phyloP scores from a whole-genome alignment of 1,140 invertebrate species.

The Drosophila rhopaloa region DNA sequence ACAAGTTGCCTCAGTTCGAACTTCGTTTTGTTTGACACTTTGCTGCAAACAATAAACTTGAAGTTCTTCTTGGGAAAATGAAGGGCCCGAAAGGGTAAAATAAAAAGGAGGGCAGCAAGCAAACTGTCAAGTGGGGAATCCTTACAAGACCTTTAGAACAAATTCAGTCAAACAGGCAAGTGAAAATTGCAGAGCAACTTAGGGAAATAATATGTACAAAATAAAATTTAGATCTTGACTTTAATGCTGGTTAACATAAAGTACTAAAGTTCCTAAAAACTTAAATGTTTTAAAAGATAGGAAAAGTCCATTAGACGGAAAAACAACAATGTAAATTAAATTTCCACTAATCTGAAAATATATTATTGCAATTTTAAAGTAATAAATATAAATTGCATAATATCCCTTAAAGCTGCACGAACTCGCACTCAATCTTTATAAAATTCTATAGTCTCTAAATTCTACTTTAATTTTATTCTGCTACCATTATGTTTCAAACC shows the following conservation, averaged over 20 bases:
- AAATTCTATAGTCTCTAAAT: too few species aligned
- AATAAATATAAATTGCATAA: too few species aligned
- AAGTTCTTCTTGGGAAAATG: slow-evolving; percentile 12
- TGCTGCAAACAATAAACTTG: slow-evolving; percentile 45
- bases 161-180: background rate
- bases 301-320: too few species aligned
- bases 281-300: too few species aligned
- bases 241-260: background rate
- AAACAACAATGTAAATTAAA: too few species aligned
- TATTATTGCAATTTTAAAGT: too few species aligned
- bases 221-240: background rate
- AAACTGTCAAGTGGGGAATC: slow-evolving; percentile 39
- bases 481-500: background rate
- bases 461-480: background rate
- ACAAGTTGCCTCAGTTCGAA: slow-evolving; percentile 32
- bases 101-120: background rate
- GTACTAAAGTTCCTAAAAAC: too few species aligned
- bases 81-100: background rate
- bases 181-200: background rate
- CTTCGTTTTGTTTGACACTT: slow-evolving; percentile 50
- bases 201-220: background rate
- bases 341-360: too few species aligned
- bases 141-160: slow-evolving; percentile 8
- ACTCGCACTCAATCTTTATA: too few species aligned
- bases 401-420: too few species aligned